Evolutionary conservation across 37 sponge, comb jelly and placozoan genomes (phyloP).

Genomic region (Hexactinellida sp.): DNA sequence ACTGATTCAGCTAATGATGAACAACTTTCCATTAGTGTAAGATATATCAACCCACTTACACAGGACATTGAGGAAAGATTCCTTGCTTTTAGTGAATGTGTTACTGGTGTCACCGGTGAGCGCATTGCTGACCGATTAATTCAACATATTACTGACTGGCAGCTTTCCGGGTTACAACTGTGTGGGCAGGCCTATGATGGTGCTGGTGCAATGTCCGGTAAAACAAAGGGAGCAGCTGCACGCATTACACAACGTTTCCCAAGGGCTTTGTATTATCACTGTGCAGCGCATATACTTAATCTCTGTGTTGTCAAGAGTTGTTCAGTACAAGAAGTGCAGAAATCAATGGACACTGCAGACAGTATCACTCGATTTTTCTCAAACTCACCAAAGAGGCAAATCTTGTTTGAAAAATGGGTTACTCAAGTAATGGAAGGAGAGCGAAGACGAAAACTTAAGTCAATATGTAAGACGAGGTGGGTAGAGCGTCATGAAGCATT

Average conservation of each 20-base stretch:
- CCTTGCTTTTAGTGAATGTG: not conserved
- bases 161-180: not conserved
- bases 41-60: not conserved
- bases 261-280: no score
- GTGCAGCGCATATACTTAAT: not conserved
- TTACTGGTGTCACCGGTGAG: not conserved
- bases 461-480: not conserved
- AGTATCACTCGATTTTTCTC: not conserved
- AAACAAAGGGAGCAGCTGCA: not conserved
- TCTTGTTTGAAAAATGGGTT: not conserved
- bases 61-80: not conserved
- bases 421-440: not conserved
- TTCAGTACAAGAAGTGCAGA: not conserved
- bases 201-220: not conserved
- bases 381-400: slow-evolving; percentile 6
- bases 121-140: no score
- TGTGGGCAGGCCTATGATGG: not conserved
- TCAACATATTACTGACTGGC: no score
- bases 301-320: not conserved
- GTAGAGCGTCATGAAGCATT: slow-evolving; percentile 19
- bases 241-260: not conserved
- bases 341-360: not conserved
- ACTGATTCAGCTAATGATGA: slow-evolving; percentile 43
- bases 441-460: not conserved
- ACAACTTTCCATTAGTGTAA: slow-evolving; percentile 24